Base-by-base conservation (phyloP, 2,888 invertebrate genomes). In the Sinhomidia bicolor region DNA sequence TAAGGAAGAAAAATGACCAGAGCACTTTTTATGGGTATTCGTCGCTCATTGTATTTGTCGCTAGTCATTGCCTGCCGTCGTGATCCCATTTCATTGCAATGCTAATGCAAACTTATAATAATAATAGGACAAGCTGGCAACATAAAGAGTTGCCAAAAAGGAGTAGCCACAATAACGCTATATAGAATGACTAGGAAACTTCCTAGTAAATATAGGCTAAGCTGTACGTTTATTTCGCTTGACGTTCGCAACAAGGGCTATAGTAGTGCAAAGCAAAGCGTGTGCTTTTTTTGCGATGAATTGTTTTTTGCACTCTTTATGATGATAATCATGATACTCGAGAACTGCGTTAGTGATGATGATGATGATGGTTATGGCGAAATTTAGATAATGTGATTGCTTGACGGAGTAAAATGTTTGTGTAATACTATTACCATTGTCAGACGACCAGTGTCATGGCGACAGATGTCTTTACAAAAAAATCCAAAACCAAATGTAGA, bases 1-100 rank as follows among this genome's bases (percentile, higher is more conserved):
- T 36, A 74, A 74, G 74, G 74, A 74, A 74, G 47, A 44, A 74
- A 20, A n/a, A 29, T 65, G n/a, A 44, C 68, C 36, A 20, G 36
- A 71, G 36, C 57, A 0, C 6, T 32, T 5, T 71, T 41, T n/a
- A 26, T 29, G 5, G 12, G 14, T 29, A 32, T 65, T 20, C 17
- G 41, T 32, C 12, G 17, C 14, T 65, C 12, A 71, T 71, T 62
- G 62, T 20, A 17, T 71, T 7, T 71, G 20, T 41, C 36, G 36
- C 36, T n/a, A n/a, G n/a, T 36, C 36, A 3, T 7, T 29, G 62
- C 14, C n/a, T 62, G 29, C 6, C 29, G 29, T 29, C 29, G 29
- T 62, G 10, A 65, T 32, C 29, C 26, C 65, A 65, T 65, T n/a
- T 12, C 65, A 29, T 32, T 65, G 12, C 57, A 26, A 26, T 57